Conservation (phyloP, 2,888 invertebrate genomes). For the Ophion ellenae region DNA sequence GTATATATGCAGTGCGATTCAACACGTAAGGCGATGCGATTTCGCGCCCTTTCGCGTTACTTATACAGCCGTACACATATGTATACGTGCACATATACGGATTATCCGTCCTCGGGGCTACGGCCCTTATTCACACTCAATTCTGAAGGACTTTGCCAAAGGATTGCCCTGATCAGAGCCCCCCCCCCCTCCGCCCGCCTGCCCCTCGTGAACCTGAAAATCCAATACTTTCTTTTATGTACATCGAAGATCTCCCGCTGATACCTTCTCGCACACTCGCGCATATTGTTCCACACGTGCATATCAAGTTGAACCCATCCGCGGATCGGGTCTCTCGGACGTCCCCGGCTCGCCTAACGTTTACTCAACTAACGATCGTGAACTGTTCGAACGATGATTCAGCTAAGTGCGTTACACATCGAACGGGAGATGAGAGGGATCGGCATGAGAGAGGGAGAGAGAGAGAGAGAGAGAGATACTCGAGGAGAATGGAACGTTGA, state of each 20-base stretch:
- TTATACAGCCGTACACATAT: neutral
- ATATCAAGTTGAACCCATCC: conserved; percentile 15
- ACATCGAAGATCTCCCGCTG: neutral
- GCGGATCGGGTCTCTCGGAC: conserved; percentile 6
- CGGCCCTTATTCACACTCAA: conserved; percentile 7
- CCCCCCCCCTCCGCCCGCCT: too few species aligned
- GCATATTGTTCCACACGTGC: neutral
- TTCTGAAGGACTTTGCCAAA: conserved; percentile 36
- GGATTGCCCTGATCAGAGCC: neutral
- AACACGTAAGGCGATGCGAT: neutral
- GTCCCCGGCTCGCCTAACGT: conserved; percentile 37
- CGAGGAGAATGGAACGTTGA: neutral
- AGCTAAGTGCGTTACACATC: conserved; percentile 50
- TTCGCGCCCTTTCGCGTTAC: neutral
- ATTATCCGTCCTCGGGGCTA: conserved; percentile 2
- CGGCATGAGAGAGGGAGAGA: neutral
- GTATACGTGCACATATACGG: neutral
- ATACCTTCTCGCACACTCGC: neutral
- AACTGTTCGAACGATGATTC: conserved; percentile 59
- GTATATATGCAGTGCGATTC: neutral
- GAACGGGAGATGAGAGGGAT: conserved; percentile 22
- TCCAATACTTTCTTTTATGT: neutral
- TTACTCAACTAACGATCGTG: conserved; percentile 67
- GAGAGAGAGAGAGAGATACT: neutral
- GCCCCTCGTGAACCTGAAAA: neutral